phyloP scores from a whole-genome alignment of 2,113 vertebrate genomes.

The Columba janthina region DNA sequence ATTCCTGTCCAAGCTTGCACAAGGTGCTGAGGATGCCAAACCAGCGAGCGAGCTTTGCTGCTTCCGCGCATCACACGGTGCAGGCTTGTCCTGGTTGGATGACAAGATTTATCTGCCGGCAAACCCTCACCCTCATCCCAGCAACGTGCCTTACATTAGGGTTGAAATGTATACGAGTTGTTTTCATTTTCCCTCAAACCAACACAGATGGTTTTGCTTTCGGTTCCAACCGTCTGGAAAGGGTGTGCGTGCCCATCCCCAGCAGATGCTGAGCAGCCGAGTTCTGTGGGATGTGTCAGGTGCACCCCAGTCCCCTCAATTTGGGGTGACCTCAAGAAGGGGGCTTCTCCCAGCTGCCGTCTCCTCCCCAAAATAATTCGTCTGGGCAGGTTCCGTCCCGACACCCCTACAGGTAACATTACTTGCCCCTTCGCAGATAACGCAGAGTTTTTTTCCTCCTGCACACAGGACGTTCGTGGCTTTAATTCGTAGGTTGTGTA shows the following conservation, averaged over 20 bases:
- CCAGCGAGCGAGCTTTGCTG: neutral
- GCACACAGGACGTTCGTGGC: neutral
- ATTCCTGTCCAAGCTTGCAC: neutral
- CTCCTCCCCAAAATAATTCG: neutral
- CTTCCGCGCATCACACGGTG: neutral
- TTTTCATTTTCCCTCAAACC: neutral
- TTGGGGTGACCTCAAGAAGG: neutral
- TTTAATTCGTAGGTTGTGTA: neutral
- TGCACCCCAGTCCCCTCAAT: neutral
- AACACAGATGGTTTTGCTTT: neutral
- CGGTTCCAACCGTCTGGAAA: neutral
- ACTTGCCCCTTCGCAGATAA: neutral
- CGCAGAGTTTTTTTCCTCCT: neutral
- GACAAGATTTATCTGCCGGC: neutral
- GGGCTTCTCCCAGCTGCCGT: neutral
- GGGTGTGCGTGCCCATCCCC: neutral
- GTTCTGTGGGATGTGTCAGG: accelerated
- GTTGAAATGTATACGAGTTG: neutral
- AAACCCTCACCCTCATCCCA: neutral
- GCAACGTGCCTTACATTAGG: neutral
- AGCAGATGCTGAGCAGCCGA: neutral
- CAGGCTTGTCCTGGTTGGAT: accelerated
- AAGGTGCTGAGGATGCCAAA: accelerated
- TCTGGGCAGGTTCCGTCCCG: neutral
- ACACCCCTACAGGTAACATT: accelerated